Percentiles rank a stretch among this genome's conserved stretches.
These are phyloP conservation scores for Arctocebus calabarensis DNA, from an alignment of 2,797 vertebrate genomes.

Conservation along the genomic window DNA sequence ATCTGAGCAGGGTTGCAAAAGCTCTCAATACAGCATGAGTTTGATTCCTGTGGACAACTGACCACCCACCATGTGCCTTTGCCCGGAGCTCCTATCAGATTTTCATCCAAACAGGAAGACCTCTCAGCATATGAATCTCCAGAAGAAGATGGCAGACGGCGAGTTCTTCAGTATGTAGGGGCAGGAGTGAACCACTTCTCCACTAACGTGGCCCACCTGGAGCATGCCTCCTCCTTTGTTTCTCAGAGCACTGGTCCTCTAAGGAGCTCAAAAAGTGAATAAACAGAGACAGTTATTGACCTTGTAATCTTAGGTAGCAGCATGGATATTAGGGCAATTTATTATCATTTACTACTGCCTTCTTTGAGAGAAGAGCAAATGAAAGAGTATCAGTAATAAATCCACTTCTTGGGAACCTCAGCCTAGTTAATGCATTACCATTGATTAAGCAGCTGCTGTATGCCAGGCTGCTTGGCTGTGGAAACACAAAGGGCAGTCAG, in stretches of 20 bases:
- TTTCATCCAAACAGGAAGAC: not conserved
- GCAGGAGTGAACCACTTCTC: not conserved
- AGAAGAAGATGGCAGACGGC: not conserved
- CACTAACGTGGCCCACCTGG: not conserved
- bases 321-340: not conserved
- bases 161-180: not conserved
- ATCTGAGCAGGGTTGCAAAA: not conserved
- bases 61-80: not conserved
- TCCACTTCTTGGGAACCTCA: constrained; percentile 36
- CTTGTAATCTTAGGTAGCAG: constrained; percentile 8
- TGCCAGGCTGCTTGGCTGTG: not conserved
- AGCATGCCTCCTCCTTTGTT: not conserved
- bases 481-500: not conserved
- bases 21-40: not conserved
- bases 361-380: constrained; percentile 61
- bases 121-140: not conserved
- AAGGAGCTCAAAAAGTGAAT: not conserved
- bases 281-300: constrained; percentile 12
- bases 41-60: not conserved
- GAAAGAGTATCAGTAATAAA: constrained; percentile 15
- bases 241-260: not conserved
- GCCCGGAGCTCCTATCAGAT: not conserved
- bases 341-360: constrained; percentile 36
- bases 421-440: not conserved
- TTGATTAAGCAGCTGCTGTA: not conserved